A percentile compares a stretch with the other conserved stretches of the same genome.
These are phyloP conservation scores for Poecilus cupreus DNA, from an alignment of 2,888 invertebrate genomes.

Conservation along the genomic window DNA sequence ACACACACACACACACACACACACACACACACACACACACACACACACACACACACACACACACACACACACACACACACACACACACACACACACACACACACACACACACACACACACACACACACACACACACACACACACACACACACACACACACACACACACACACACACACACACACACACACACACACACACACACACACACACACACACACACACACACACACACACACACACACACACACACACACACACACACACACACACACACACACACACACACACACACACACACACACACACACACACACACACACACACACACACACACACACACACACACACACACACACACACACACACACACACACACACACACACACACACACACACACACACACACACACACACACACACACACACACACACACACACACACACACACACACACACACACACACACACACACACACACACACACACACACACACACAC, in stretches of 20 bases:
- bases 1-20: not conserved
- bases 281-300: not conserved
- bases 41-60: not conserved
- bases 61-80: not conserved
- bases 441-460: too few species aligned
- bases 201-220: not conserved
- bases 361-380: not conserved
- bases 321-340: not conserved
- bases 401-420: too few species aligned
- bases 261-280: not conserved
- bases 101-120: not conserved
- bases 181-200: not conserved
- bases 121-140: not conserved
- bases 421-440: too few species aligned
- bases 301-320: not conserved
- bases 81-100: not conserved
- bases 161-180: not conserved
- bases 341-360: not conserved
- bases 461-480: too few species aligned
- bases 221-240: not conserved
- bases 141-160: not conserved
- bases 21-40: not conserved
- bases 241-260: not conserved
- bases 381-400: not conserved
- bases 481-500: too few species aligned